Evolutionary conservation across 2,113 vertebrate species (phyloP), one percentile per base, ranked within the genome.

Genomic region (Scartelaos histophorus): DNA sequence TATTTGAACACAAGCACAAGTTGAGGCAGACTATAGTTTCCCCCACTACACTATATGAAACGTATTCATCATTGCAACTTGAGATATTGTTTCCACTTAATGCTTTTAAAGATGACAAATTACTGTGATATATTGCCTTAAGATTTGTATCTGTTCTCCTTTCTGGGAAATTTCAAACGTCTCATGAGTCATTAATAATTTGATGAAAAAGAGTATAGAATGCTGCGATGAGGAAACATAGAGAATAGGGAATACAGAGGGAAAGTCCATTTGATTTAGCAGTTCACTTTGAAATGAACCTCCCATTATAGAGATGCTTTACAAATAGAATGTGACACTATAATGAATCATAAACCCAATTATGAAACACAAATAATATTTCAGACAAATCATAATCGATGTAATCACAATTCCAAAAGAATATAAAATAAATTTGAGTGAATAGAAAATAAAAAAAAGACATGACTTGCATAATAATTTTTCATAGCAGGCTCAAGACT

Each of bases 31-130:
- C 43, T 22, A 34, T 72, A 57, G 7, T 16, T 60, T 71, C 67
- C 25, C 61, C 35, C 56, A 43, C 22, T 16, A 6, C 25, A 45
- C 19, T 16, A 13, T 9, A 43, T 66, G 9, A 71, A 74, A 74
- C 62, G 46, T 66, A 47, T 76, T 56, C 25, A 64, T 82, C 61
- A 69, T 70, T 49, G 34, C 24, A 78, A 46, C 17, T 64, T 54
- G 24, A 81, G 51, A 68, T 43, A 29, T 4, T 69, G 53, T 51
- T 54, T 69, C 66, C 34, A 70, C 56, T 66, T 67, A 80, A 71
- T 67, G 49, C 62, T 70, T 71, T 71, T 65, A 67, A 73, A 70
- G 49, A 78, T 51, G 72, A 68, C 47, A 58, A 65, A 13, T 78
- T 47, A 66, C 65, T 66, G 62, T 45, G 38, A 75, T 57, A 56